A percentile compares a stretch with the other conserved stretches of the same genome.
These are phyloP conservation scores for Leptopterna dolabrata DNA, from an alignment of 2,888 invertebrate genomes.

Conservation along the genomic window DNA sequence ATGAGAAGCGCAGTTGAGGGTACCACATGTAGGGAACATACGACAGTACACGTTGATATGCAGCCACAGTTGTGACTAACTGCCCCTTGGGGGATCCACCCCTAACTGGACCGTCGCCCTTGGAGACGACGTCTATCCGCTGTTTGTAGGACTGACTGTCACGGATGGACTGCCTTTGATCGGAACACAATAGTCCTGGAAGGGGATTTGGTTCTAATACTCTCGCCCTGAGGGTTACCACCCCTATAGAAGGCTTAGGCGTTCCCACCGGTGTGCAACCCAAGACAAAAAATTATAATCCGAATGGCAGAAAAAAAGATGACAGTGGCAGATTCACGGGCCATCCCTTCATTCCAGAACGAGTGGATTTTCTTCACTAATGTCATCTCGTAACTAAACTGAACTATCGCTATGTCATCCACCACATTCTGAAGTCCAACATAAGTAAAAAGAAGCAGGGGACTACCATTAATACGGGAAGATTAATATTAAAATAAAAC, in stretches of 20 bases:
- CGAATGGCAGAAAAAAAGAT: not conserved
- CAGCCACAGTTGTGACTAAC: constrained; percentile 49
- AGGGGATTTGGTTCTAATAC: constrained; percentile 38
- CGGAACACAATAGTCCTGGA: constrained; percentile 3
- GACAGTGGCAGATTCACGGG: no score
- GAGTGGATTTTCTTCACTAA: no score
- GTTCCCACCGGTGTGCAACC: not conserved
- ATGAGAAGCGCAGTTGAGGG: not conserved
- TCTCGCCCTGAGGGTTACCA: not conserved
- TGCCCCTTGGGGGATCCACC: constrained; percentile 28
- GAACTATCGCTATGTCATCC: no score
- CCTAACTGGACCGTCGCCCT: not conserved
- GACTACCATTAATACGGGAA: no score
- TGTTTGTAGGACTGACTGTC: constrained; percentile 48
- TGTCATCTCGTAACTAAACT: no score
- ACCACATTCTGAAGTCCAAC: no score
- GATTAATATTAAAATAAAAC: no score
- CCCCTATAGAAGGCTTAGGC: not conserved
- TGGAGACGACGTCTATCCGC: not conserved
- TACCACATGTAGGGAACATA: not conserved
- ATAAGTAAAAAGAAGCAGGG: no score
- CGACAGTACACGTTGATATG: not conserved
- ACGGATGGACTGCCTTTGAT: constrained; percentile 43
- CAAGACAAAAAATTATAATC: constrained; percentile 19
- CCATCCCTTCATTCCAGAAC: no score